Conservation (phyloP, 2,797 vertebrate species). For the Intellagama lesueurii region DNA sequence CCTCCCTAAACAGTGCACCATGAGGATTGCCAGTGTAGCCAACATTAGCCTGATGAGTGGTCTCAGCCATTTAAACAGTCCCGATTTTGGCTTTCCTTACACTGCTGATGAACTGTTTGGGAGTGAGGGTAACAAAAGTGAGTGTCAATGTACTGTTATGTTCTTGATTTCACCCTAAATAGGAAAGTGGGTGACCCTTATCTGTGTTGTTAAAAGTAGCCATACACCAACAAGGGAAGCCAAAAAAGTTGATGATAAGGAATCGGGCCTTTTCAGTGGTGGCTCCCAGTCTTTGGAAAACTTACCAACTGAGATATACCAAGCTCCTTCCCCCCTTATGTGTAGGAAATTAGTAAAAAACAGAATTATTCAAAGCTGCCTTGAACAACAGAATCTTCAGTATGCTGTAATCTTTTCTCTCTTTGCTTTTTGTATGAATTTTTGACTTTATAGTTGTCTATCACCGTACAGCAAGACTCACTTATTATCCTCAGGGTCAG, state of each 20-base stretch:
- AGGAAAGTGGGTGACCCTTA: not conserved
- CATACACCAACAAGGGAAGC: not conserved
- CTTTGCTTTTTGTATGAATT: too few species aligned
- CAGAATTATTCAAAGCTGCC: too few species aligned
- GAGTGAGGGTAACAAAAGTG: conserved; percentile 72
- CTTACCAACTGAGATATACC: too few species aligned
- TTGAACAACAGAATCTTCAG: too few species aligned
- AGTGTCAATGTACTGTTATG: conserved; percentile 46
- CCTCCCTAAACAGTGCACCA: conserved; percentile 68
- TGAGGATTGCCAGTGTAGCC: conserved; percentile 77
- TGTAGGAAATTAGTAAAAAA: too few species aligned
- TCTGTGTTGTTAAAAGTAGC: not conserved
- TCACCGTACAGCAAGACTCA: too few species aligned
- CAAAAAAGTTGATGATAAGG: not conserved
- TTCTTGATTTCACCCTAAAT: not conserved
- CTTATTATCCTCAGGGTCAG: too few species aligned
- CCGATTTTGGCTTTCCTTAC: conserved; percentile 69
- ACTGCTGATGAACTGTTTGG: conserved; percentile 75
- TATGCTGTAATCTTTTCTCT: too few species aligned
- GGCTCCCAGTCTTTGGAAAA: too few species aligned
- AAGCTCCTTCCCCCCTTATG: too few species aligned
- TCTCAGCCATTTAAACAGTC: conserved; percentile 70
- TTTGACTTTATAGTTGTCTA: too few species aligned
- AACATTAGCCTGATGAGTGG: conserved; percentile 70
- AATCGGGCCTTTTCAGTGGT: too few species aligned